Conservation (phyloP, 1,140 invertebrate species). For the Sarcophaga bullata region DNA sequence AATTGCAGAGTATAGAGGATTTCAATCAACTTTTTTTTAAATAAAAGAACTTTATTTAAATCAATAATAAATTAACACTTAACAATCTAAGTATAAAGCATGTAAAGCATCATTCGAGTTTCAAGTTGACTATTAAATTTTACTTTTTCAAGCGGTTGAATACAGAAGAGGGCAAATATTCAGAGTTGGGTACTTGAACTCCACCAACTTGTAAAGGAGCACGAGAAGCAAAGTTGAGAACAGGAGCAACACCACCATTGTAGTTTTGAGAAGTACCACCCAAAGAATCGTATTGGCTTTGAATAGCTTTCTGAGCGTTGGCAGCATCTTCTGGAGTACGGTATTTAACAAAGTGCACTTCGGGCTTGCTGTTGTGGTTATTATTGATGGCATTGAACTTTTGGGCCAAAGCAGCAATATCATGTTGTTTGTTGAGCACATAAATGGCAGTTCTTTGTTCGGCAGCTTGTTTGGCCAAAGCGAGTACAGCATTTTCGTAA, state of each 20-base stretch:
- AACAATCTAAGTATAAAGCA: background rate
- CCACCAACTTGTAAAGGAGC: conserved; percentile 43
- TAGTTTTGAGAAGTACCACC: conserved; percentile 55
- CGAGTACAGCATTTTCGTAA: conserved; percentile 43
- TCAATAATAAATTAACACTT: background rate
- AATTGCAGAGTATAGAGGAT: no score
- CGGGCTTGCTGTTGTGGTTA: conserved; percentile 54
- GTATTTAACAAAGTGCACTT: conserved; percentile 62
- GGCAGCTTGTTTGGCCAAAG: conserved; percentile 48
- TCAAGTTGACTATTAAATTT: background rate
- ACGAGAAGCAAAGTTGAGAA: conserved; percentile 59
- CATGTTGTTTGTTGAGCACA: conserved; percentile 57
- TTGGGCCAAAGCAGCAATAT: conserved; percentile 55
- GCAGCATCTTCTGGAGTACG: conserved; percentile 58
- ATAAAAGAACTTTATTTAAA: background rate
- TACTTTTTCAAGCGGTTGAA: conserved; percentile 48
- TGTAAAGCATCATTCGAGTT: background rate
- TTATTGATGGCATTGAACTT: conserved; percentile 56
- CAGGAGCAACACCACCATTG: conserved; percentile 60
- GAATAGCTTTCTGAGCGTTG: conserved; percentile 57
- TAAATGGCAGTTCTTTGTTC: conserved; percentile 61
- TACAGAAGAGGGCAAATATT: conserved; percentile 57
- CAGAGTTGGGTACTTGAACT: conserved; percentile 51
- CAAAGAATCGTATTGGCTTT: conserved; percentile 56
- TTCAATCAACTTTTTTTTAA: background rate